A percentile compares a stretch with the other conserved stretches of the same genome.
These are phyloP conservation scores for Notamacropus eugenii DNA, from an alignment of 2,797 vertebrate species.

Conservation along the genomic window DNA sequence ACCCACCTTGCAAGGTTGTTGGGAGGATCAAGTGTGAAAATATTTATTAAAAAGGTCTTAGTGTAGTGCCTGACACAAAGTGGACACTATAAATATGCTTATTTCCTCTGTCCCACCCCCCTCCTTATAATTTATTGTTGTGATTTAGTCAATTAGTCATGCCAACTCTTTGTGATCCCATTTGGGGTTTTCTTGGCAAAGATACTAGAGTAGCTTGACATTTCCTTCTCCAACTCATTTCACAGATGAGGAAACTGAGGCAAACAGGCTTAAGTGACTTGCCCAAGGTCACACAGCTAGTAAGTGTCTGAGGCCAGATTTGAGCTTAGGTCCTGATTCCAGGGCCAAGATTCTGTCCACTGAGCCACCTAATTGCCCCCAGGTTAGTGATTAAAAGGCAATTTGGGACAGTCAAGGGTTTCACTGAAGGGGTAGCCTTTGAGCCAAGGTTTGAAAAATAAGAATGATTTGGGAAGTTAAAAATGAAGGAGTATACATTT, in stretches of 20 bases:
- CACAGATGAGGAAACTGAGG: conserved; percentile 1
- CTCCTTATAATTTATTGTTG: background rate
- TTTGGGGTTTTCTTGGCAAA: background rate
- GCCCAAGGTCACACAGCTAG: background rate
- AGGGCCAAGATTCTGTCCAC: background rate
- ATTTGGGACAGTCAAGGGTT: background rate
- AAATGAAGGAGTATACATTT: background rate
- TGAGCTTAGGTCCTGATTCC: background rate
- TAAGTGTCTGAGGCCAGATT: background rate
- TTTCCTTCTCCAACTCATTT: background rate
- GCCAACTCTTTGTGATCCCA: background rate
- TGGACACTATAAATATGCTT: background rate
- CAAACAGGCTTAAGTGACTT: background rate
- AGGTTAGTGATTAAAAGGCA: background rate
- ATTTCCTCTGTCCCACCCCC: background rate
- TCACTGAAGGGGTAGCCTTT: background rate
- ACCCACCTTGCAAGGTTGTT: background rate
- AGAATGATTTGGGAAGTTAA: background rate
- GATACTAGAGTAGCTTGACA: background rate
- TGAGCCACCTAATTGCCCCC: background rate
- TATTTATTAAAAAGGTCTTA: background rate
- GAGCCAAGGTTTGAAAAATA: background rate
- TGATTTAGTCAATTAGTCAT: background rate
- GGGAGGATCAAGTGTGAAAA: background rate
- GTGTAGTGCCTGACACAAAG: background rate